Conservation (phyloP, 2,888 invertebrate genomes). For the Trypoxylon attenuatum region DNA sequence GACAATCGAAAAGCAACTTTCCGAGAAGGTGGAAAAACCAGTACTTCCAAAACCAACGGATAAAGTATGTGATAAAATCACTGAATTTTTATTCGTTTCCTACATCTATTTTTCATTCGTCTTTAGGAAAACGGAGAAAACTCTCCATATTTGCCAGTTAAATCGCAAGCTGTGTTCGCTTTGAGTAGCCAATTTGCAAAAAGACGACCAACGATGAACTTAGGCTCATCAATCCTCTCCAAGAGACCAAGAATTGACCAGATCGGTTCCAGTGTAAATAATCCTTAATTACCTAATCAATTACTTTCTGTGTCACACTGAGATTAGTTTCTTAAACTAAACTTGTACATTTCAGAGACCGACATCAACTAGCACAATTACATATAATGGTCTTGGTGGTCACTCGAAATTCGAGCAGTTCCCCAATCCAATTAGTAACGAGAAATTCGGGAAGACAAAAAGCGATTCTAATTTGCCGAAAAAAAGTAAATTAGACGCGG, state of each 20-base stretch:
- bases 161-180: slow-evolving; percentile 26
- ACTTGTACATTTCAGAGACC: slow-evolving; percentile 21
- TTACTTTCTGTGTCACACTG: not conserved
- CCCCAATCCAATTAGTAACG: slow-evolving; percentile 29
- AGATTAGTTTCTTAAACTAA: slow-evolving; percentile 1
- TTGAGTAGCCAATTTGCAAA: not conserved
- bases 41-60: not conserved
- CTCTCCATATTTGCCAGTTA: slow-evolving; percentile 31
- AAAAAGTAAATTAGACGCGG: slow-evolving; percentile 25
- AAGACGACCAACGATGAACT: not conserved
- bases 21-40: not conserved
- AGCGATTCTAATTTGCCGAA: slow-evolving; percentile 4
- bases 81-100: not conserved
- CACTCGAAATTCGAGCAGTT: slow-evolving; percentile 55
- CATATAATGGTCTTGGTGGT: slow-evolving; percentile 56
- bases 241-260: slow-evolving; percentile 30
- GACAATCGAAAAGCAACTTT: not conserved
- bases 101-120: not conserved
- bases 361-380: not conserved
- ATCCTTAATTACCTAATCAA: not conserved
- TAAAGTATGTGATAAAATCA: not conserved
- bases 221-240: slow-evolving; percentile 18
- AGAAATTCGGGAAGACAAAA: slow-evolving; percentile 18
- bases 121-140: slow-evolving; percentile 23
- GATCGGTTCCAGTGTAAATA: slow-evolving; percentile 11